Evolutionary conservation across 2,797 vertebrate genomes (phyloP).

Genomic region (Gymnodraco acuticeps): DNA sequence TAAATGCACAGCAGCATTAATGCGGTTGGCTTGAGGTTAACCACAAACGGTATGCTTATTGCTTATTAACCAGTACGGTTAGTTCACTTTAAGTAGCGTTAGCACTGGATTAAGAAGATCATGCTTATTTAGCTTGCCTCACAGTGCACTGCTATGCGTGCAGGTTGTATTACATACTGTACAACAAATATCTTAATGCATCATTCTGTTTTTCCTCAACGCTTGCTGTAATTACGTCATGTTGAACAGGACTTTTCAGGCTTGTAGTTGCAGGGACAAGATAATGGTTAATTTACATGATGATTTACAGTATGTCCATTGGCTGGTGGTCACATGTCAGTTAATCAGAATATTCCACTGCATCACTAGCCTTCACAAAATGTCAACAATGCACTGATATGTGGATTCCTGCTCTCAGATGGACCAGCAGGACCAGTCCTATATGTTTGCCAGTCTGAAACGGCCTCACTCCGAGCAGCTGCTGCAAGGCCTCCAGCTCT

Average conservation of each 20-base stretch:
- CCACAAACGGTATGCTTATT: not conserved
- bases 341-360: conserved; percentile 1
- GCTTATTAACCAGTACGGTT: not conserved
- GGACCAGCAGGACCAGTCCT: conserved; percentile 96
- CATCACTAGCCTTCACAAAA: not conserved
- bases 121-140: conserved; percentile 36
- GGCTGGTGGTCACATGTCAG: conserved; percentile 7
- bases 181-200: conserved; percentile 32
- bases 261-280: conserved; percentile 1
- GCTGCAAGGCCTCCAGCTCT: conserved; percentile 96
- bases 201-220: conserved; percentile 13
- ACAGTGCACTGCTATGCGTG: conserved; percentile 10
- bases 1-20: not conserved
- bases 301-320: not conserved
- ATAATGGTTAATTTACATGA: not conserved
- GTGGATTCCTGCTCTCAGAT: conserved; percentile 85
- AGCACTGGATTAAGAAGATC: conserved; percentile 43
- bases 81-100: conserved; percentile 37
- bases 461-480: conserved; percentile 97
- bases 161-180: conserved; percentile 5
- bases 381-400: conserved; percentile 38
- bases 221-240: conserved; percentile 37
- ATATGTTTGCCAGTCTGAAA: conserved; percentile 98
- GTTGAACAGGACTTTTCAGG: conserved; percentile 1
- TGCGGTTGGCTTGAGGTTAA: not conserved